Percentiles rank a stretch among this genome's conserved stretches.
Evolutionary conservation across 2,797 vertebrate genomes (phyloP).

Genomic region (Semotilus atromaculatus): DNA sequence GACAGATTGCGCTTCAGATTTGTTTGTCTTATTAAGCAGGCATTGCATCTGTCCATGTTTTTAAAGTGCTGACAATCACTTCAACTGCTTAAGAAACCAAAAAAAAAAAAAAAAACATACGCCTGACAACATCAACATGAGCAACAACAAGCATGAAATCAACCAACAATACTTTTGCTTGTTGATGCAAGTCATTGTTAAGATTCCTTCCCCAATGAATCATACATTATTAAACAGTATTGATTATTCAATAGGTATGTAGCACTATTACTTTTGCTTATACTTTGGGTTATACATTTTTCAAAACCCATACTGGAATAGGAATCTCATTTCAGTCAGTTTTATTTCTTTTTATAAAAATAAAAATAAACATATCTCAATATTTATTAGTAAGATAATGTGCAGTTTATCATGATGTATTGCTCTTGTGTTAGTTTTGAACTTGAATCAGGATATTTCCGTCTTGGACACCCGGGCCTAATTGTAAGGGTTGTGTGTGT

Average conservation of each 20-base stretch:
- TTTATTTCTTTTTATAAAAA: no score
- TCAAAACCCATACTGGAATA: no score
- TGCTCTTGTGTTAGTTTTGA: background rate
- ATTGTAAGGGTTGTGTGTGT: conserved; percentile 65
- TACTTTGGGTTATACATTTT: no score
- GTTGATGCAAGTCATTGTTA: conserved; percentile 4
- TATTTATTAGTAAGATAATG: background rate
- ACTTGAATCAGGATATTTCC: background rate
- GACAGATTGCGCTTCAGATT: conserved; percentile 54
- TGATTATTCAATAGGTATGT: background rate
- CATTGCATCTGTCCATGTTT: conserved; percentile 30
- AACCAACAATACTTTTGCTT: background rate
- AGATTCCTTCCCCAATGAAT: background rate
- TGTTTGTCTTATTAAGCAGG: conserved; percentile 32
- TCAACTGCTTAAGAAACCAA: background rate
- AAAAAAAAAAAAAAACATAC: background rate
- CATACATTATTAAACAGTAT: background rate
- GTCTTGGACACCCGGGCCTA: conserved; percentile 15
- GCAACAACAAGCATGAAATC: background rate
- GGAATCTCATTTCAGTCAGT: no score
- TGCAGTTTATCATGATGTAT: background rate
- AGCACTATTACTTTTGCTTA: background rate
- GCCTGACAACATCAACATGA: background rate
- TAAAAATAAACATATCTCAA: background rate
- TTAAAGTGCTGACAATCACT: conserved; percentile 12